Conservation (phyloP, 1,140 invertebrate genomes). For the Dreissena polymorpha region DNA sequence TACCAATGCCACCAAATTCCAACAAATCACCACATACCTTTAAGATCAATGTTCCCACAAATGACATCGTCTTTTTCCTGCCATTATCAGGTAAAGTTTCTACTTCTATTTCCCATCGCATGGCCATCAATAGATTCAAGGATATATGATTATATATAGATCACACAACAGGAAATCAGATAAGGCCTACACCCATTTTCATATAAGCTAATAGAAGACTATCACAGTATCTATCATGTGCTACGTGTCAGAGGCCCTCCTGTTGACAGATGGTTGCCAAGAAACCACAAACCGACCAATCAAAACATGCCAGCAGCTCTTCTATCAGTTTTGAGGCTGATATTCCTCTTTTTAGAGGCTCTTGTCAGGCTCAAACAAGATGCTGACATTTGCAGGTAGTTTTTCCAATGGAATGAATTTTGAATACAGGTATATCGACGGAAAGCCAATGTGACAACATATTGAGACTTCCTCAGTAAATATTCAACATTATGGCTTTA, state of each 20-base stretch:
- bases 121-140: neutral
- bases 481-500: neutral
- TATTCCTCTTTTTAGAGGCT: neutral
- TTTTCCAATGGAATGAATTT: neutral
- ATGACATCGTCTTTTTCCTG: neutral
- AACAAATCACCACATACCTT: neutral
- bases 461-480: conserved; percentile 39
- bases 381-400: conserved; percentile 21
- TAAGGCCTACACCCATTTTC: conserved; percentile 21
- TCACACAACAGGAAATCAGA: conserved; percentile 19
- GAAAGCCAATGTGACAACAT: neutral
- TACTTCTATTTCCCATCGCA: neutral
- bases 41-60: neutral
- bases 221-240: conserved; percentile 27
- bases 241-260: conserved; percentile 38
- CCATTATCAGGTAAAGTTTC: neutral
- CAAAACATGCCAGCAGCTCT: conserved; percentile 34
- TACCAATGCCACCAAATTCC: neutral
- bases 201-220: neutral
- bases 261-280: conserved; percentile 50
- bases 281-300: conserved; percentile 39
- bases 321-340: conserved; percentile 28
- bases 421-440: conserved; percentile 22
- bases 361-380: neutral
- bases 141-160: neutral